These are phyloP conservation scores for Mellilla xanthometata DNA, from an alignment of 2,888 invertebrate species.

Conservation along the genomic window DNA sequence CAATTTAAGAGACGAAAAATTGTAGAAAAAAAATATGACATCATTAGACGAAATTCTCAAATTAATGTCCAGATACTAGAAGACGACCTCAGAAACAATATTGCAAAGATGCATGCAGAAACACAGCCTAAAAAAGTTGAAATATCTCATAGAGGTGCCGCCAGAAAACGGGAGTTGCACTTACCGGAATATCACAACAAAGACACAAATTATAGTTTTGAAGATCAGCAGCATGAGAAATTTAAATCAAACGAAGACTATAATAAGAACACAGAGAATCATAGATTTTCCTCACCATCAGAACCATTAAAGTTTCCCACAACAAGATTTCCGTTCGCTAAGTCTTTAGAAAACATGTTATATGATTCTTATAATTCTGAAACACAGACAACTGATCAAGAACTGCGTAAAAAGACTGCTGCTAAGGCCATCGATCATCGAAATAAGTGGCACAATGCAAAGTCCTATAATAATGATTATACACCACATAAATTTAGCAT, in stretches of 20 bases:
- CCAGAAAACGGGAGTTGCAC: slow-evolving; percentile 26
- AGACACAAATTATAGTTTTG: slow-evolving; percentile 22
- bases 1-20: slow-evolving; percentile 53
- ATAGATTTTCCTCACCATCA: slow-evolving; percentile 30
- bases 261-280: slow-evolving; percentile 25
- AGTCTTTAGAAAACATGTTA: slow-evolving; percentile 56
- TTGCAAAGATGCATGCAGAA: slow-evolving; percentile 53
- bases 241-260: too few species aligned
- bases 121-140: slow-evolving; percentile 52
- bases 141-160: slow-evolving; percentile 53
- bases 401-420: slow-evolving; percentile 45
- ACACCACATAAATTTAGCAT: slow-evolving; percentile 55
- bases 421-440: slow-evolving; percentile 50
- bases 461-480: slow-evolving; percentile 61
- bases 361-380: slow-evolving; percentile 37
- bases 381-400: slow-evolving; percentile 21
- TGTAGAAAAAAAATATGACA: slow-evolving; percentile 43
- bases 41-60: slow-evolving; percentile 52
- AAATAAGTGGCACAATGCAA: slow-evolving; percentile 71
- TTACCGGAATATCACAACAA: too few species aligned
- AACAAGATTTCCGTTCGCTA: slow-evolving; percentile 60
- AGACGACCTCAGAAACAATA: slow-evolving; percentile 52
- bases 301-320: slow-evolving; percentile 43
- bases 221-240: slow-evolving; percentile 32
- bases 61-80: slow-evolving; percentile 65